Conservation (phyloP, 30 jellyfish, hydroid and myxozoan species). For the Euphysa ruthae region DNA sequence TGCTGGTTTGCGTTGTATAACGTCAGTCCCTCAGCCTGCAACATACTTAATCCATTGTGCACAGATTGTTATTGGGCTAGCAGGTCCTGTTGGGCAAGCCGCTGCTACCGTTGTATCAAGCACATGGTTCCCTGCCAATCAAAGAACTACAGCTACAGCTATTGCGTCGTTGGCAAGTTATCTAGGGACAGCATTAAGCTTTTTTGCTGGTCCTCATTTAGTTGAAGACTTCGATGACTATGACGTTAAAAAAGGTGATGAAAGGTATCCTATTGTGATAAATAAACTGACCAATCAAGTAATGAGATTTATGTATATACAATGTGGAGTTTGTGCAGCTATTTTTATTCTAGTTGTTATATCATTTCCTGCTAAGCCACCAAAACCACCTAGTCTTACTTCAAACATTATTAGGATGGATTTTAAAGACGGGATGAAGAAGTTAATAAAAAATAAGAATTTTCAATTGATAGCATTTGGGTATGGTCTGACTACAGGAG, state of each 20-base stretch:
- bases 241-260: neutral
- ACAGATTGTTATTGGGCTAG: slow-evolving; percentile 82
- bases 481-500: slow-evolving; percentile 96
- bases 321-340: slow-evolving; percentile 66
- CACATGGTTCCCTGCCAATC: slow-evolving; percentile 97
- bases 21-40: slow-evolving; percentile 60
- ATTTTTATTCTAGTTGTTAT: slow-evolving; percentile 48
- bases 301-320: slow-evolving; percentile 69
- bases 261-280: slow-evolving; percentile 5
- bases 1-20: slow-evolving; percentile 61
- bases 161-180: slow-evolving; percentile 85
- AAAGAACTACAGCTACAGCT: slow-evolving; percentile 97
- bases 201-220: slow-evolving; percentile 75
- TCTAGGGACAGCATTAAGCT: slow-evolving; percentile 95
- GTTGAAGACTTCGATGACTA: slow-evolving; percentile 51
- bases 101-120: slow-evolving; percentile 93
- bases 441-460: slow-evolving; percentile 61
- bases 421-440: slow-evolving; percentile 55
- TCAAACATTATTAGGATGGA: slow-evolving; percentile 81
- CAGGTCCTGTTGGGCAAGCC: slow-evolving; percentile 95
- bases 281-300: slow-evolving; percentile 35
- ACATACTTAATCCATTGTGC: slow-evolving; percentile 90
- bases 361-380: slow-evolving; percentile 88
- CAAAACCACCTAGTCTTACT: slow-evolving; percentile 92
- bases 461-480: slow-evolving; percentile 89